These are phyloP conservation scores for Macrostomum lignano DNA, from an alignment of 1,140 invertebrate species.

Conservation along the genomic window DNA sequence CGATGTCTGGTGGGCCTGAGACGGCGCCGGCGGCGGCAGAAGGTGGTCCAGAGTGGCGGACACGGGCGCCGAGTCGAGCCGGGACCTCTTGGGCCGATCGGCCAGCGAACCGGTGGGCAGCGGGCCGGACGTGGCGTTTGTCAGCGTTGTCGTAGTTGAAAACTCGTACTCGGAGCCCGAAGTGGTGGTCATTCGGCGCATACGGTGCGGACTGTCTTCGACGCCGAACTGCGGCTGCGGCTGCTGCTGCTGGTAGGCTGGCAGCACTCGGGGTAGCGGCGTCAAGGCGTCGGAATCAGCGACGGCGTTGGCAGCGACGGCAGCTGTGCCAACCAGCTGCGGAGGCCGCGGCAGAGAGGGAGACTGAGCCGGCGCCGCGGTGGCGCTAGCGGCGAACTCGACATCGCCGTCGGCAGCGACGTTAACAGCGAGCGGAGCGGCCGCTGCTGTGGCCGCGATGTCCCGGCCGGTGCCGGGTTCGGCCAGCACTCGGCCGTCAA, in stretches of 20 bases:
- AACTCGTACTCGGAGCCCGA: too few species aligned
- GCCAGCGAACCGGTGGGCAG: slow-evolving; percentile 6
- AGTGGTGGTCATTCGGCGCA: not conserved
- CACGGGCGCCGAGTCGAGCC: slow-evolving; percentile 3
- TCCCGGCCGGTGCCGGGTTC: slow-evolving; percentile 64
- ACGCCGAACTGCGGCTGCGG: not conserved
- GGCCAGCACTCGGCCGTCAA: slow-evolving; percentile 63
- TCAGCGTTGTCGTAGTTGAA: too few species aligned
- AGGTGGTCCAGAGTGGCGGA: slow-evolving; percentile 4
- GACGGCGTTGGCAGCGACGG: too few species aligned
- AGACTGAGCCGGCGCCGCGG: slow-evolving; percentile 5
- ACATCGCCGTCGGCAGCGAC: not conserved
- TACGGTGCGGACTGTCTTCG: not conserved
- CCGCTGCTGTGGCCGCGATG: too few species aligned
- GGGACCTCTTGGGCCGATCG: slow-evolving; percentile 7
- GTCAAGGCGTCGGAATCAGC: too few species aligned
- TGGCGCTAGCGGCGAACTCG: slow-evolving; percentile 10
- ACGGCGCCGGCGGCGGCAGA: not conserved
- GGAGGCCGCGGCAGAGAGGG: too few species aligned
- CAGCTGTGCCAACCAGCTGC: too few species aligned
- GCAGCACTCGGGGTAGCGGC: not conserved
- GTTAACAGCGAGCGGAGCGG: slow-evolving; percentile 24
- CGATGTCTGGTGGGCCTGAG: not conserved
- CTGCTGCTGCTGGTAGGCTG: too few species aligned
- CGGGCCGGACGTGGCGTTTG: slow-evolving; percentile 4